These are phyloP conservation scores for Idaea dimidiata DNA, from an alignment of 2,888 invertebrate genomes.

Conservation along the genomic window DNA sequence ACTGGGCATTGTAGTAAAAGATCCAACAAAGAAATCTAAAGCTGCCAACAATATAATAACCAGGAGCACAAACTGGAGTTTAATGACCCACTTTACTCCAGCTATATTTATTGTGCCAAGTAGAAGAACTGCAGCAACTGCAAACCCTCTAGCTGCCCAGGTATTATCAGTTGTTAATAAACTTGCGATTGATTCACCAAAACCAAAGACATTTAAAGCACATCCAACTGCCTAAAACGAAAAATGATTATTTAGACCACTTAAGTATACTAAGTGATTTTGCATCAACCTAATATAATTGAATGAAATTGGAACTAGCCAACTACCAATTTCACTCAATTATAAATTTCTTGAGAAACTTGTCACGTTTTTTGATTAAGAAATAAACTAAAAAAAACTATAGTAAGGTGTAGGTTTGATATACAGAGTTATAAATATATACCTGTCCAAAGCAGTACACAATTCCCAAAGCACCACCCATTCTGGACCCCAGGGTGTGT, in stretches of 20 bases:
- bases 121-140: constrained; percentile 91
- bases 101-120: constrained; percentile 96
- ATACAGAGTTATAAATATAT: constrained; percentile 27
- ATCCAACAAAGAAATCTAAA: constrained; percentile 96
- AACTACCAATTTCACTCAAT: not conserved
- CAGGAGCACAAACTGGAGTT: constrained; percentile 94
- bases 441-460: constrained; percentile 98
- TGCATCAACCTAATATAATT: not conserved
- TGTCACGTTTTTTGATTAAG: not conserved
- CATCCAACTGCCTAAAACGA: constrained; percentile 93
- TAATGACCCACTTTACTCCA: constrained; percentile 98
- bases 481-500: constrained; percentile 95
- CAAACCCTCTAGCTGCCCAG: constrained; percentile 94
- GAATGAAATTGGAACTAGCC: no score
- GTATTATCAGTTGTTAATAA: constrained; percentile 86
- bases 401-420: not conserved
- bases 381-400: no score
- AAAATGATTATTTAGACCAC: not conserved
- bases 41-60: constrained; percentile 93
- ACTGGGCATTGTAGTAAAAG: constrained; percentile 89
- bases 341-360: not conserved
- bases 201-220: constrained; percentile 97
- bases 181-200: constrained; percentile 97
- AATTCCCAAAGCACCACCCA: constrained; percentile 95
- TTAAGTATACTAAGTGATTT: not conserved